phyloP scores from a whole-genome alignment of 2,797 vertebrate species.

The Cygnus olor region DNA sequence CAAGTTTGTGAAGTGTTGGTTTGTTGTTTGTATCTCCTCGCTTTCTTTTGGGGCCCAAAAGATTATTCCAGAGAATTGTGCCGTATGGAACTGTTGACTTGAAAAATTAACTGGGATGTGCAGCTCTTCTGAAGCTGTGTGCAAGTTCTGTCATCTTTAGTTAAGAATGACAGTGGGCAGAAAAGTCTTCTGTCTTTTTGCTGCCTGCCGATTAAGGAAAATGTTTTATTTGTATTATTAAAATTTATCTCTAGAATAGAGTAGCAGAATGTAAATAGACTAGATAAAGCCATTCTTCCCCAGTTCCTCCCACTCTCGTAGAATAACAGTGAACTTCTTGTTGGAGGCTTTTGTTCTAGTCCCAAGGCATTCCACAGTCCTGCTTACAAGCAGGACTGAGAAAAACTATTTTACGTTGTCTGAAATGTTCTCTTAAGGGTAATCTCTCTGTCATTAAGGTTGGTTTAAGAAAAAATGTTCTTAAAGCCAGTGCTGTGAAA shows the following conservation, averaged over 20 bases:
- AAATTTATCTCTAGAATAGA: neutral
- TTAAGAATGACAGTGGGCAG: neutral
- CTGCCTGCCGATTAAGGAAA: neutral
- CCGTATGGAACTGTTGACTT: accelerated
- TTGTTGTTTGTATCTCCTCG: neutral
- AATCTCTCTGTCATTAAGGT: neutral
- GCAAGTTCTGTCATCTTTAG: neutral
- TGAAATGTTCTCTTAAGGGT: neutral
- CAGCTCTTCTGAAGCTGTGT: neutral
- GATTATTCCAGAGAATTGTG: neutral
- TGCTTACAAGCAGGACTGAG: neutral
- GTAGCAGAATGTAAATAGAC: neutral
- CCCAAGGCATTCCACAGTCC: neutral
- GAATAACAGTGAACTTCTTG: neutral
- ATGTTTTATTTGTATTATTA: neutral
- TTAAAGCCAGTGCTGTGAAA: neutral
- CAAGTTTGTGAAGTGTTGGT: neutral
- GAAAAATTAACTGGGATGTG: neutral
- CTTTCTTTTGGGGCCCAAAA: neutral
- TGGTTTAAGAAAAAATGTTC: neutral
- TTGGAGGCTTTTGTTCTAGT: neutral
- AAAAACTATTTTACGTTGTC: neutral
- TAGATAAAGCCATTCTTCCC: neutral
- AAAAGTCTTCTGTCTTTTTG: neutral
- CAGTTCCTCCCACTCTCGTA: neutral